Base-by-base conservation (phyloP, 2,113 vertebrate species). In the Phalacrocorax carbo region DNA sequence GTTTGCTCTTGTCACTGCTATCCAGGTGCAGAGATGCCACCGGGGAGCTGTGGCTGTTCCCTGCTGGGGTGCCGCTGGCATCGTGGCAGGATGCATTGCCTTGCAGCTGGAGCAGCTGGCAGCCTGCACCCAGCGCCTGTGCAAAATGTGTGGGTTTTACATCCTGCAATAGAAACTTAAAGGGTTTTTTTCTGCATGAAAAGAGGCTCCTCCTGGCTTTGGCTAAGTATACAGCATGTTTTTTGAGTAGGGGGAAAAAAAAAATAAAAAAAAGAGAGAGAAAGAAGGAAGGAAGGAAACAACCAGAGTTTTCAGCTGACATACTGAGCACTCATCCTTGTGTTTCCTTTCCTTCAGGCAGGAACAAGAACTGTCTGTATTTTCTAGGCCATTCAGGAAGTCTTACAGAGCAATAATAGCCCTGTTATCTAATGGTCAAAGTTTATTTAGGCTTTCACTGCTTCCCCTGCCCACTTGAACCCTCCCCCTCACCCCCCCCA, bases 301-400 rank as follows among this genome's bases (percentile, higher is more conserved):
- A 60, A 51, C 13, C 55, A 60, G 71, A 89, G 8, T 62, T 80
- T 93, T 86, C 46, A 29, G 60, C 34, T 90, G 68, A n/a, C 86
- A 17, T 78, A 95, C 88, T 96, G 54, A 87, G 93, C 54, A 19
- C 92, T 85, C 58, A 54, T 86, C 94, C 91, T 94, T 87, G 44
- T 93, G 83, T 90, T 97, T 96, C 91, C 93, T 97, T 97, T 97
- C 90, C 90, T 96, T 68, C 81, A 49, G 82, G 36, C 80, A 86
- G 85, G 78, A 95, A 97, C 97, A 95, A 96, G 96, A 95, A 89
- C 96, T 93, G 91, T 94, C 89, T 96, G 69, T 97, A 96, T 97
- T 96, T 97, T 96, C 94, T 90, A 86, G 93, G 94, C 92, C 82
- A 96, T 98, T 98, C 98, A 98, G 98, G 98, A 98, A 98, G 98